Conservation (phyloP, 2,797 vertebrate species). For the Aythya fuligula region DNA sequence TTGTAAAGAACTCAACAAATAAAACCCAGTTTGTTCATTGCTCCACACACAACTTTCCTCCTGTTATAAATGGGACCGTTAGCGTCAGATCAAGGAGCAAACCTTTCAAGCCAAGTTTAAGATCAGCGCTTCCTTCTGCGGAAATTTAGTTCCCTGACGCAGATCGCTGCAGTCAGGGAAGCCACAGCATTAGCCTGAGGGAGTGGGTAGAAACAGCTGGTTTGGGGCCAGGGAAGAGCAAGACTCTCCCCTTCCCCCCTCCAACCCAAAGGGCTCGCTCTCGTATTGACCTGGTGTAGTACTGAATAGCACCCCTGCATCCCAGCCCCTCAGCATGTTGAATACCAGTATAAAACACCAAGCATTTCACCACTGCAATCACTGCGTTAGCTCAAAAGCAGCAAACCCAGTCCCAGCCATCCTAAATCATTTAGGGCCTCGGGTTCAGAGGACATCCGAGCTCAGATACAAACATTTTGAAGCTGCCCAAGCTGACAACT, state of each 20-base stretch:
- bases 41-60: background rate
- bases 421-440: fast-evolving
- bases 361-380: background rate
- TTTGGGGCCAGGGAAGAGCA: background rate
- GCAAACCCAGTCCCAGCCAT: background rate
- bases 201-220: background rate
- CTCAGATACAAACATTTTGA: background rate
- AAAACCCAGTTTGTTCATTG: background rate
- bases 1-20: background rate
- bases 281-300: background rate
- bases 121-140: background rate
- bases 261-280: background rate
- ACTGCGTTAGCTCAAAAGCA: background rate
- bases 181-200: fast-evolving
- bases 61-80: background rate
- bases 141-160: fast-evolving
- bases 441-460: background rate
- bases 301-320: background rate
- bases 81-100: background rate
- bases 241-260: background rate
- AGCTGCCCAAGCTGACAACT: background rate
- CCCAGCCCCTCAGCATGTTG: background rate
- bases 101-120: background rate
- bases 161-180: fast-evolving
- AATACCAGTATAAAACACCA: background rate